Percentiles rank a stretch among this genome's conserved stretches.
phyloP scores from a whole-genome alignment of 2,797 vertebrate genomes.

The Gobionotothen gibberifrons region DNA sequence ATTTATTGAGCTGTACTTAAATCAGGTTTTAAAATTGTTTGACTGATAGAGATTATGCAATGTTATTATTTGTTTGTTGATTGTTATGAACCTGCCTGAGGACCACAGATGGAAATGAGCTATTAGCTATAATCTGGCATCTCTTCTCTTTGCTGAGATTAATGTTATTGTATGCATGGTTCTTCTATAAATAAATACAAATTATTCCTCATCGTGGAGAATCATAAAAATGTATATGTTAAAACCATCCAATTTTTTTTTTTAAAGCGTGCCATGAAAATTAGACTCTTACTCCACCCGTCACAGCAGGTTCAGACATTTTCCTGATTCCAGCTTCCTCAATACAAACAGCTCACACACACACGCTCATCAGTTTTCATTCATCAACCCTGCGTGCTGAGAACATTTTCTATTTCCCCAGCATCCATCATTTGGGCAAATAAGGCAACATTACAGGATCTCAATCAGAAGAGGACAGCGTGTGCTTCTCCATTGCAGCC shows the following conservation, averaged over 20 bases:
- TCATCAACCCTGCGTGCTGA: background rate
- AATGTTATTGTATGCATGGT: no score
- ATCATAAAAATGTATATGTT: background rate
- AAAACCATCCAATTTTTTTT: background rate
- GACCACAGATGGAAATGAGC: no score
- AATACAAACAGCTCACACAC: background rate
- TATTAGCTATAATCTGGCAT: no score
- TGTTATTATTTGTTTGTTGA: no score
- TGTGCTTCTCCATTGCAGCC: constrained; percentile 28
- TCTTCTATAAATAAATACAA: no score
- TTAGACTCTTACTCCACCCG: background rate
- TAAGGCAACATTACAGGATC: constrained; percentile 37
- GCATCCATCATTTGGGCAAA: constrained; percentile 52
- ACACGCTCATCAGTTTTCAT: constrained; percentile 5
- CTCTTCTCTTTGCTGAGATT: no score
- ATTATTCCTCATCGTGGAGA: no score
- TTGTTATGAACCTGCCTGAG: no score
- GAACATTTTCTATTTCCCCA: constrained; percentile 19
- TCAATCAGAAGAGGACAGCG: constrained; percentile 32
- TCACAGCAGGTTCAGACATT: constrained; percentile 23
- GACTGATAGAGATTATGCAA: no score
- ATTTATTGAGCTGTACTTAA: no score
- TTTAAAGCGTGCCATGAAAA: constrained; percentile 12
- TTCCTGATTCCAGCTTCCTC: constrained; percentile 23
- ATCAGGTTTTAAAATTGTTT: no score